These are phyloP conservation scores for Pluvianellus socialis DNA, from an alignment of 2,113 vertebrate genomes.

Conservation along the genomic window DNA sequence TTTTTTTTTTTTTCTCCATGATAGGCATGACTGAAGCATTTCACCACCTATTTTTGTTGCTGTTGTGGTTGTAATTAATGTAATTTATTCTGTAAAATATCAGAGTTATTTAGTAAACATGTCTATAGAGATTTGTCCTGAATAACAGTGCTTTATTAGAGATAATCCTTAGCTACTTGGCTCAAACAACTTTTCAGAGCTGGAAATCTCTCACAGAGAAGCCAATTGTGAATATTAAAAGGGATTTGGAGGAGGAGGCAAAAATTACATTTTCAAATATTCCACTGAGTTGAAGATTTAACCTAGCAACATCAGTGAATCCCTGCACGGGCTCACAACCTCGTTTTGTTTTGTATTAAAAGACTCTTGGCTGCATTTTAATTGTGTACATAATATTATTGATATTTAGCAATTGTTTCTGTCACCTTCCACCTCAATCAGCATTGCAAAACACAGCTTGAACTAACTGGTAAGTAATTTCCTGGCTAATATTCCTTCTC, in stretches of 20 bases:
- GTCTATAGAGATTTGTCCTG: neutral
- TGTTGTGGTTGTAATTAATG: neutral
- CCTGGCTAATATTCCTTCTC: conserved; percentile 13
- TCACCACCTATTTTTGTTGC: neutral
- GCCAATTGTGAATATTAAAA: conserved; percentile 34
- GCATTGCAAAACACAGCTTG: conserved; percentile 13
- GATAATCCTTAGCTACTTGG: neutral
- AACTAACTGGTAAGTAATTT: conserved; percentile 32
- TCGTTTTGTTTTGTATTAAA: neutral
- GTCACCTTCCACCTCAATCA: conserved; percentile 40
- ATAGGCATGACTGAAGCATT: neutral
- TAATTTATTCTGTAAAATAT: neutral
- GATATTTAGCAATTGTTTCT: conserved; percentile 43
- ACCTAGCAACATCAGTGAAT: neutral
- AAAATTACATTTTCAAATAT: conserved; percentile 24
- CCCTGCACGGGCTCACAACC: neutral
- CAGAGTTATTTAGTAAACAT: neutral
- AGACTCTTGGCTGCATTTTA: conserved; percentile 26
- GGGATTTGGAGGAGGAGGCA: conserved; percentile 10
- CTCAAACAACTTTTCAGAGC: conserved; percentile 10
- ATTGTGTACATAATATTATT: conserved; percentile 40
- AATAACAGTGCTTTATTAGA: conserved; percentile 6
- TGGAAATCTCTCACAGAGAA: conserved; percentile 17
- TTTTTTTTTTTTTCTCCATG: neutral
- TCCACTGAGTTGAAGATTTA: neutral